These are phyloP conservation scores for Numida meleagris DNA, from an alignment of 2,113 vertebrate genomes.

Conservation along the genomic window DNA sequence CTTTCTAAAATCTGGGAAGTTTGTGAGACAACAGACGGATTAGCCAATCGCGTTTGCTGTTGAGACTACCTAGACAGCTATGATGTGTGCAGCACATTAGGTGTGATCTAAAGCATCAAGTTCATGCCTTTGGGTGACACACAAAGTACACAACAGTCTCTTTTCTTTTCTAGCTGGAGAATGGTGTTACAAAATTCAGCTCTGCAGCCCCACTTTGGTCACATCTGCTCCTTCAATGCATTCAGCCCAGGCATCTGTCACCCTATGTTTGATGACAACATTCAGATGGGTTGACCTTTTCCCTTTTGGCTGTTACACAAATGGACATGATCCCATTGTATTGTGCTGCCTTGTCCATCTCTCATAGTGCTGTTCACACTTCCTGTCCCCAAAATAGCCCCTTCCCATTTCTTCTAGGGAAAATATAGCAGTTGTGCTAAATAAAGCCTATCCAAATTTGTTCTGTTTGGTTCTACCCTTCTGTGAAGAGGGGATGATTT, in stretches of 20 bases:
- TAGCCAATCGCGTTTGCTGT: neutral
- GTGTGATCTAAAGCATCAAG: neutral
- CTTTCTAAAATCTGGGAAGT: neutral
- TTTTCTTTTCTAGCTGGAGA: neutral
- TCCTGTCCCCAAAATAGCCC: neutral
- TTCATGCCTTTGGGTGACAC: neutral
- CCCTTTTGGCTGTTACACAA: neutral
- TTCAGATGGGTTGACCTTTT: neutral
- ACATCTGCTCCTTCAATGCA: neutral
- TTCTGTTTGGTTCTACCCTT: constrained; percentile 23
- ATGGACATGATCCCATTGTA: neutral
- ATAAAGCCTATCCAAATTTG: constrained; percentile 14
- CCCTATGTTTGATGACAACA: neutral
- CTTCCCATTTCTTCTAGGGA: neutral
- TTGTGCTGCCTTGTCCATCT: neutral
- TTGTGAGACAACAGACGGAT: neutral
- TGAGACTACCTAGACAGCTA: neutral
- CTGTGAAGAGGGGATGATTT: constrained; percentile 6
- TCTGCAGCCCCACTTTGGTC: neutral
- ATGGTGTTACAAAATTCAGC: neutral
- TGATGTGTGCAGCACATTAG: neutral
- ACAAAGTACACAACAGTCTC: neutral
- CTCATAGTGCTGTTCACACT: neutral
- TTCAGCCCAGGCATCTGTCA: neutral
- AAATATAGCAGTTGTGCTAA: constrained; percentile 36